These are phyloP conservation scores for Paramuricea clavata DNA, from an alignment of 92 coral and sea anemone genomes.

Conservation along the genomic window DNA sequence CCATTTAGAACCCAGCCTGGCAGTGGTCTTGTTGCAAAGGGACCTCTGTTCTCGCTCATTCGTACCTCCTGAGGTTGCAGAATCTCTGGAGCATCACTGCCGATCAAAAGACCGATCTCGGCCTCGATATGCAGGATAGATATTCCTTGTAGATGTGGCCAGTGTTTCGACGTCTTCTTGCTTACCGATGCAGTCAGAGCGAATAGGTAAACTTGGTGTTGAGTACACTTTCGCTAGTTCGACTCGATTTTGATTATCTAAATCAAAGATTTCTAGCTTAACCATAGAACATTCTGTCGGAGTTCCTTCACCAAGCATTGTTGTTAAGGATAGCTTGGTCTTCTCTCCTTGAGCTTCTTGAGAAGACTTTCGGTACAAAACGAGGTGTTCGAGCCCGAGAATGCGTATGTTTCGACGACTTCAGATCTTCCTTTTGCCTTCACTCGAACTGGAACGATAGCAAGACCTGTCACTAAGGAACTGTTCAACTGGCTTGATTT, in stretches of 20 bases:
- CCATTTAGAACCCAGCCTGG: conserved; percentile 75
- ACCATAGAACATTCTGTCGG: conserved; percentile 9
- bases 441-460: conserved; percentile 48
- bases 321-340: conserved; percentile 44
- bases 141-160: conserved; percentile 28
- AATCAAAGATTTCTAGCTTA: conserved; percentile 25
- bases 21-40: conserved; percentile 58
- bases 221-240: conserved; percentile 32
- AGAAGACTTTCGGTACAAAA: conserved; percentile 27
- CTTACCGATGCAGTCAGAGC: conserved; percentile 2
- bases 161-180: conserved; percentile 37
- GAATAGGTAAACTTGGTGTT: conserved; percentile 19
- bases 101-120: conserved; percentile 44
- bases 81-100: conserved; percentile 50
- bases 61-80: conserved; percentile 46
- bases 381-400: conserved; percentile 35
- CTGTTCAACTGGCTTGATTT: not conserved
- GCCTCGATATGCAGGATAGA: conserved; percentile 20
- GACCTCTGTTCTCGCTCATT: conserved; percentile 60
- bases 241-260: not conserved
- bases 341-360: conserved; percentile 14
- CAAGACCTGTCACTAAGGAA: not conserved
- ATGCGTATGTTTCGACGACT: conserved; percentile 35
- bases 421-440: conserved; percentile 18
- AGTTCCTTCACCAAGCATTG: conserved; percentile 15